Percentiles rank a stretch among this genome's conserved stretches.
These are phyloP conservation scores for Cancer borealis DNA, from an alignment of 2,888 invertebrate genomes.

Conservation along the genomic window DNA sequence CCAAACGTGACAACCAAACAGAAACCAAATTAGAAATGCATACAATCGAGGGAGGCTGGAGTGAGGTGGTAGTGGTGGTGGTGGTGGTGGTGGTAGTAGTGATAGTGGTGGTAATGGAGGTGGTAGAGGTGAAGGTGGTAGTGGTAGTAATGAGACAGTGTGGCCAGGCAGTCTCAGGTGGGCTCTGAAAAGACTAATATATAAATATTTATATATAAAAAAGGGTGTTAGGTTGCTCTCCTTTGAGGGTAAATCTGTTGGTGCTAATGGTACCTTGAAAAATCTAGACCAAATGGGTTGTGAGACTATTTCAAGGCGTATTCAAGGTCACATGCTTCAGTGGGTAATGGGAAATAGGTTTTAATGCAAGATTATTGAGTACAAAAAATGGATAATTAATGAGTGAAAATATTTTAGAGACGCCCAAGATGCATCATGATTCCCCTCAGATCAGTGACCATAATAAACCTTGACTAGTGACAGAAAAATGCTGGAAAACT, in stretches of 20 bases:
- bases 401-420: not conserved
- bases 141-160: slow-evolving; percentile 13
- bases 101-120: slow-evolving; percentile 17
- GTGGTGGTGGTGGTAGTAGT: not conserved
- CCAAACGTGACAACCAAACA: slow-evolving; percentile 71
- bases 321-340: not conserved
- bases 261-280: slow-evolving; percentile 50
- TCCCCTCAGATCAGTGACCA: not conserved
- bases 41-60: slow-evolving; percentile 39
- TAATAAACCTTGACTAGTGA: slow-evolving; percentile 53
- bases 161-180: slow-evolving; percentile 69
- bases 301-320: slow-evolving; percentile 63
- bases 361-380: not conserved
- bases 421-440: not conserved
- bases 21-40: slow-evolving; percentile 71
- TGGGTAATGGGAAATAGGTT: not conserved
- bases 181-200: slow-evolving; percentile 52
- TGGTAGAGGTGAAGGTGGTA: not conserved
- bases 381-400: not conserved
- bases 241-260: slow-evolving; percentile 40
- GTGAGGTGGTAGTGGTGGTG: slow-evolving; percentile 10
- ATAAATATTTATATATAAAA: slow-evolving; percentile 37
- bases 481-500: slow-evolving; percentile 47
- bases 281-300: slow-evolving; percentile 59
- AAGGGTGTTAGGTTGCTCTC: slow-evolving; percentile 63